Conservation (phyloP, 2,888 invertebrate genomes). For the Arge pagana region DNA sequence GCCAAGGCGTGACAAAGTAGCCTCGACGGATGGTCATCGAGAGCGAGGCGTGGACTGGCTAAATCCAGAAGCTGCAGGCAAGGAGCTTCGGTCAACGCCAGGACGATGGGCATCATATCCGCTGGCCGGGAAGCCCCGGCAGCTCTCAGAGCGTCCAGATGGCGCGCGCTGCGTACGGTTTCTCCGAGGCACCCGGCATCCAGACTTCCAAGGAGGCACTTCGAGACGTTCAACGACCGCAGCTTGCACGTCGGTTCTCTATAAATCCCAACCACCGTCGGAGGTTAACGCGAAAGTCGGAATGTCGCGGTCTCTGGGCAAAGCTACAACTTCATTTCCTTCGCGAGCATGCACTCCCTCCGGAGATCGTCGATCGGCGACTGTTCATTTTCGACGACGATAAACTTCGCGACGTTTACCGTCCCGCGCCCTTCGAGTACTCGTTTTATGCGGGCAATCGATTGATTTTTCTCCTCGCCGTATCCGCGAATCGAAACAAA, state of each 20-base stretch:
- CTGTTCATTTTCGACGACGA: too few relatives aligned
- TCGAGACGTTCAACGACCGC: constrained; percentile 62
- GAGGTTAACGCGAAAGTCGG: too few relatives aligned
- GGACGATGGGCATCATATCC: constrained; percentile 62
- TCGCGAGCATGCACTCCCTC: too few relatives aligned
- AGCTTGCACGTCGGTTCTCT: constrained; percentile 61
- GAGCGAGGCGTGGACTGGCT: constrained; percentile 61
- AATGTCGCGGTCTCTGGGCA: too few relatives aligned
- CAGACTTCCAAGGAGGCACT: constrained; percentile 62
- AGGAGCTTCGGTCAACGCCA: constrained; percentile 62
- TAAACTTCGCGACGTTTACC: too few relatives aligned
- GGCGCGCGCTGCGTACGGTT: constrained; percentile 60
- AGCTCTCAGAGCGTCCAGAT: constrained; percentile 61
- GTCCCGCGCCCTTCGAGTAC: too few relatives aligned
- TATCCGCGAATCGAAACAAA: too few relatives aligned
- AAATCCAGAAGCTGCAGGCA: constrained; percentile 63
- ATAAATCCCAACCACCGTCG: constrained; percentile 49
- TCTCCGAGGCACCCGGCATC: constrained; percentile 64
- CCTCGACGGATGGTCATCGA: constrained; percentile 61
- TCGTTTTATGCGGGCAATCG: too few relatives aligned
- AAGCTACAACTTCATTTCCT: too few relatives aligned
- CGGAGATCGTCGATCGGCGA: too few relatives aligned
- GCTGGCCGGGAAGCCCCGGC: constrained; percentile 62
- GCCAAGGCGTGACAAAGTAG: constrained; percentile 59
- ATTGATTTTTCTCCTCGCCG: too few relatives aligned